Evolutionary conservation across 1,140 invertebrate genomes (phyloP).

Genomic region (Drosophila eugracilis): DNA sequence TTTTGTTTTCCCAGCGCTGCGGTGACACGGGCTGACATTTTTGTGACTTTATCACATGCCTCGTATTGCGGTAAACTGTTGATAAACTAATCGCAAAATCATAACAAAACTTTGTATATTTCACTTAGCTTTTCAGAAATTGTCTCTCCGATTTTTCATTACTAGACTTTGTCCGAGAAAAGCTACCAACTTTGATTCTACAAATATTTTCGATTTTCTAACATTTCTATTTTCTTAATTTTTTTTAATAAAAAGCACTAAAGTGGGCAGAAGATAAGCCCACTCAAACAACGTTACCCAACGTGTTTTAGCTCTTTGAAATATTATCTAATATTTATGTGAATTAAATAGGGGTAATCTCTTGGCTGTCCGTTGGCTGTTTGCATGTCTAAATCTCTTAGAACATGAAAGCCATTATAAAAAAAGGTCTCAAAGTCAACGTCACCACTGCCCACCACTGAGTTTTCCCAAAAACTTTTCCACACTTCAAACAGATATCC

Average conservation of each 20-base stretch:
- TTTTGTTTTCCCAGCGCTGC: constrained; percentile 78
- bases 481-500: constrained; percentile 9
- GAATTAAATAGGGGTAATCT: constrained; percentile 31
- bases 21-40: constrained; percentile 70
- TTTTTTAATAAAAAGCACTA: constrained; percentile 17
- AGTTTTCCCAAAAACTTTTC: constrained; percentile 21
- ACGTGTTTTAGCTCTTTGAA: constrained; percentile 5
- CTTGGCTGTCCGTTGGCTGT: not conserved
- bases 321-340: constrained; percentile 46
- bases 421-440: not conserved
- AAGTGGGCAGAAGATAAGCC: constrained; percentile 11
- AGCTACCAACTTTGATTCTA: not conserved
- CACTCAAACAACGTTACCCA: constrained; percentile 5
- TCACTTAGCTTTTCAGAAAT: constrained; percentile 8
- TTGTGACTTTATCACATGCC: constrained; percentile 82
- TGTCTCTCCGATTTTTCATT: constrained; percentile 12
- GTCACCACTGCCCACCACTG: not conserved
- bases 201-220: not conserved
- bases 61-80: constrained; percentile 74
- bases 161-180: constrained; percentile 12
- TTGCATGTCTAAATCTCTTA: constrained; percentile 22
- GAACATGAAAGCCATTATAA: constrained; percentile 2
- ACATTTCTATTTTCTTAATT: not conserved
- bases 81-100: constrained; percentile 40
- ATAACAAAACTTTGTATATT: constrained; percentile 36